Evolutionary conservation across 2,113 vertebrate species (phyloP), one percentile per base, ranked within the genome.

Genomic region (Falco punctatus): DNA sequence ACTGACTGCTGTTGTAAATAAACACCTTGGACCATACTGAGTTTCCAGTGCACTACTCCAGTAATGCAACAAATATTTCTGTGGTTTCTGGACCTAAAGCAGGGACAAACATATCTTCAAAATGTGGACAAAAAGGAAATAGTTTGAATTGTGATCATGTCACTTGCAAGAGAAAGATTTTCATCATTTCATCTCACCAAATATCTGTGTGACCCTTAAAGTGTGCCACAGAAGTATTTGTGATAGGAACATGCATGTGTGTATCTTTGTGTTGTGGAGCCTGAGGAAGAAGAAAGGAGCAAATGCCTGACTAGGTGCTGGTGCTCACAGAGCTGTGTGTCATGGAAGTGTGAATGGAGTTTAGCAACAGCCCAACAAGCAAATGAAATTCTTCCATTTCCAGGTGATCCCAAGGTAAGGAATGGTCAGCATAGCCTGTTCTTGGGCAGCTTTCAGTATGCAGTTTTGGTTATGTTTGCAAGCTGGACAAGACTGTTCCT

Each of bases 171-270:
- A 35, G 16, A 15, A 61, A 69, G 33, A 22, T 2, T 30, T 80
- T 40, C 7, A 2, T 74, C 6, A 11, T 44, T 92, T 61, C 14
- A 4, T 87, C 20, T 67, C 52, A 35, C 12, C 75, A 35, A 35
- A 46, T 0, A 1, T 51, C n/a, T 3, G 1, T 1, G 2, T 17
- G 67, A 62, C 28, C 22, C 15, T 87, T 73, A 5, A 82, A 30
- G n/a, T 7, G 15, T 2, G 0, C 18, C 14, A 7, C 28, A 74
- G 66, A 67, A 54, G 6, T 51, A n/a, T 46, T 38, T 71, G n/a
- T 64, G 66, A 16, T 11, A 33, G 38, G 38, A 86, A 30, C 28
- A 20, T 8, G 23, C 6, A 2, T 2, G 0, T 52, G 22, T 38
- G 16, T 40, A 3, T 51, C 61, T 72, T 69, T 86, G 87, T 66